Percentiles rank a stretch among this genome's conserved stretches.
phyloP scores from a whole-genome alignment of 2,888 invertebrate genomes.

The Acheta domesticus region DNA sequence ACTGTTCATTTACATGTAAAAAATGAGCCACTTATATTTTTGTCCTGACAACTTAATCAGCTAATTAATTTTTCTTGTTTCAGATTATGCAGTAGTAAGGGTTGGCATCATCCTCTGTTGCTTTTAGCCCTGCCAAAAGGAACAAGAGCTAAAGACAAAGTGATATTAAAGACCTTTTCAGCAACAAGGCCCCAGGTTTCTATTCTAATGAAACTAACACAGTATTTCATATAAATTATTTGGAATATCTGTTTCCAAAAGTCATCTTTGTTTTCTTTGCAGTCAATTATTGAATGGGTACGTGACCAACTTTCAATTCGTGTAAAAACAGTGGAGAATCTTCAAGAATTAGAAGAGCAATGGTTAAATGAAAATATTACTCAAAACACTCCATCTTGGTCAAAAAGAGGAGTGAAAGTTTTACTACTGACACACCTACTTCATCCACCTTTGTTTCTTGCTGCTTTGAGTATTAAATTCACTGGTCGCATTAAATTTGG shows the following conservation, averaged over 20 bases:
- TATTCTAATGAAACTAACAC: neutral
- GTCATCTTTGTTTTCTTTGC: constrained; percentile 19
- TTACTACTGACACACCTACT: constrained; percentile 48
- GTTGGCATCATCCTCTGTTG: constrained; percentile 49
- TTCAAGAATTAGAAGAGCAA: constrained; percentile 40
- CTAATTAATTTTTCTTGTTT: constrained; percentile 35
- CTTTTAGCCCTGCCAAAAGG: constrained; percentile 51
- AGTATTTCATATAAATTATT: neutral
- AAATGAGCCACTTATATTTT: too few species aligned
- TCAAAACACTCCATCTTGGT: constrained; percentile 11
- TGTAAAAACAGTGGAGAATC: constrained; percentile 44
- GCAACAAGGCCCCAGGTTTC: constrained; percentile 43
- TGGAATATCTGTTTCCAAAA: neutral
- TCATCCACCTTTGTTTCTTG: constrained; percentile 51
- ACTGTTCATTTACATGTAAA: too few species aligned
- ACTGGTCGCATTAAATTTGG: constrained; percentile 53
- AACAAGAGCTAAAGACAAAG: constrained; percentile 49
- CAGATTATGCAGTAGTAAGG: constrained; percentile 50
- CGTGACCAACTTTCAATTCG: constrained; percentile 48
- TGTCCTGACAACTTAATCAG: neutral
- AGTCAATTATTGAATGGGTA: constrained; percentile 49
- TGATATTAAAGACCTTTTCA: constrained; percentile 45
- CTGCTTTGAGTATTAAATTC: constrained; percentile 53
- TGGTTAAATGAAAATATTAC: constrained; percentile 43
- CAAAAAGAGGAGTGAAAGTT: constrained; percentile 41